Base-by-base conservation (phyloP, 2,113 vertebrate genomes). In the Speoplatyrhinus poulsoni region DNA sequence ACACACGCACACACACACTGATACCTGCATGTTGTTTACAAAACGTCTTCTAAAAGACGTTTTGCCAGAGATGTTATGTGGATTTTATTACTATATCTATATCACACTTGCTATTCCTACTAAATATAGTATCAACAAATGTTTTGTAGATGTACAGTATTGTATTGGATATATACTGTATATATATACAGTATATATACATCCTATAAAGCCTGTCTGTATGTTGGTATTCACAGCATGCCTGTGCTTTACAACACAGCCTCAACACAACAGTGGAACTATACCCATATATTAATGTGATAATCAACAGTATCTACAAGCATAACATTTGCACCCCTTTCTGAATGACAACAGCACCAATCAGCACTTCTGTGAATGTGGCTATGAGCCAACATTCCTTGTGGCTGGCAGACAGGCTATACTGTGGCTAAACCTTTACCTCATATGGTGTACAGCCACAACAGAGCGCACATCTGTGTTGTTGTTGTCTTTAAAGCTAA, bases 341-440 rank as follows among this genome's bases (percentile, higher is more conserved):
- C 67, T 81, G 82, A 84, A 77, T 77, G 82, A 80, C 78, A 79
- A 79, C 41, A 70, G 33, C 53, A 67, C 56, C 69, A 62, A 69
- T 79, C 79, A 81, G 75, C 78, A 69, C 60, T 68, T 72, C 70
- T 49, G 0, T n/a, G 26, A 60, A 46, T 3, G 52, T 63, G 76
- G 67, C 70, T 33, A 1, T 0, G 48, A 75, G 77, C 69, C 79
- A 81, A 16, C 33, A 60, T 19, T 62, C 33, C 33, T 36, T 12
- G 47, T 12, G 55, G 54, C 47, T 0, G 70, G 77, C 9, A 6
- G 11, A 3, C 56, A 12, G 48, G 48, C 46, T n/a, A 3, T 41
- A 52, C 32, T 57, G 10, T 32, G 19, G 26, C 67, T 52, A 60
- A 26, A 70, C 46, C 61, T 19, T 46, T 26, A 49, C 48, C 32